Conservation (phyloP, 2,888 invertebrate species). For the Prenolepis imparis region DNA sequence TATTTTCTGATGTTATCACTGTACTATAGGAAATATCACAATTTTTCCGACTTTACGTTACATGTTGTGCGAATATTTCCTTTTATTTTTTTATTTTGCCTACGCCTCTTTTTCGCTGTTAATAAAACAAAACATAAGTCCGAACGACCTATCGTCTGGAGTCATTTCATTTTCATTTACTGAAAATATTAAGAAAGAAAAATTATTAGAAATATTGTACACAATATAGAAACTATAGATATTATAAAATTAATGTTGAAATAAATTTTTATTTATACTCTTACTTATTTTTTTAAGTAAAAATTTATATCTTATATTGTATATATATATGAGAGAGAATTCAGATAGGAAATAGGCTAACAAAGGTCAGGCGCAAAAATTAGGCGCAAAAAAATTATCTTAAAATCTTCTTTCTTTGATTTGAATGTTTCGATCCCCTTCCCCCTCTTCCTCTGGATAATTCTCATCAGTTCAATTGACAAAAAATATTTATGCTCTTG, state of each 20-base stretch:
- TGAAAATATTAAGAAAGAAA: neutral
- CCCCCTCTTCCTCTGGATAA: too few species aligned
- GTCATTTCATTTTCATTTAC: neutral
- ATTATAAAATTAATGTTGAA: neutral
- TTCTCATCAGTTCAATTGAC: too few species aligned
- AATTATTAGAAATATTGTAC: neutral
- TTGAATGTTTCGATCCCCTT: too few species aligned
- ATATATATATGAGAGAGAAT: neutral
- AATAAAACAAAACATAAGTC: neutral
- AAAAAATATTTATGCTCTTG: too few species aligned
- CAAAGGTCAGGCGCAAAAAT: too few species aligned
- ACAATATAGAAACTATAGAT: neutral
- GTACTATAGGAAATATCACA: neutral
- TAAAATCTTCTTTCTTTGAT: too few species aligned
- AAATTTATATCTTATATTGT: too few species aligned
- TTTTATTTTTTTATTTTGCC: neutral
- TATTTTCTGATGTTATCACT: neutral
- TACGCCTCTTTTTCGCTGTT: too few species aligned
- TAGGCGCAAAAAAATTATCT: too few species aligned
- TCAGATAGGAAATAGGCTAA: too few species aligned
- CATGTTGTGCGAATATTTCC: neutral
- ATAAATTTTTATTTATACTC: neutral
- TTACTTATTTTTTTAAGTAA: neutral
- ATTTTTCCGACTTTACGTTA: neutral
- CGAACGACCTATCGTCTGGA: neutral